Evolutionary conservation across 1,140 invertebrate species (phyloP), one percentile per base, ranked within the genome.

Genomic region (Ceratina japonica): DNA sequence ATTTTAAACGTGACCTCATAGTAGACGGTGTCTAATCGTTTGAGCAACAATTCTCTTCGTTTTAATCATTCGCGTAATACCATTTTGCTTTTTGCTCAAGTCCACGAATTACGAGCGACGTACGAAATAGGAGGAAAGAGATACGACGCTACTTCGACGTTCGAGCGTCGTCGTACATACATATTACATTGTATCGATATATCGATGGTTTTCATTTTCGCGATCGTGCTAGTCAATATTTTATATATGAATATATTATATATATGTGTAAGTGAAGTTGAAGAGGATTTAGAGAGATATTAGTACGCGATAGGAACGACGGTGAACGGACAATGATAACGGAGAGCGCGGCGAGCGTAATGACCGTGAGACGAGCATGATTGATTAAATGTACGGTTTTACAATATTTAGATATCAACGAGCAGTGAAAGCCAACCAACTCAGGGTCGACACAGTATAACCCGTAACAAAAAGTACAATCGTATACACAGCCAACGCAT

Each of bases 401-500:
- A 84, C 70, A 77, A 76, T 76, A 84, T 84, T 77, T 81, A 84
- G 72, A 71, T 84, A 84, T 79, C 75, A 84, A 75, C 37, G 65
- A 52, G 65, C 74, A 82, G 49, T 79, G 58, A 84, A 31, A 84
- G 83, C 84, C 78, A 82, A 86, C 82, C 61, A 92, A 91, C 91
- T 92, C 92, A 93, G 92, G 92, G 92, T 90, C 87, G 82, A 90
- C 81, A 84, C 91, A 92, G 88, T 90, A 90, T 90, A 91, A 91
- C 88, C 89, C 89, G 88, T 70, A 92, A 92, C 89, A 86, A 90
- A 92, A 90, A 93, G 92, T 93, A 93, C 92, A 93, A 93, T 92
- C 90, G 88, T 91, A 92, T 91, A 92, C 90, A 92, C 89, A 92
- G 91, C 91, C 91, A 92, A 92, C 88, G 75, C 87, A 89, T 88